Evolutionary conservation across 2,797 vertebrate species (phyloP).

Genomic region (Bucorvus abyssinicus): DNA sequence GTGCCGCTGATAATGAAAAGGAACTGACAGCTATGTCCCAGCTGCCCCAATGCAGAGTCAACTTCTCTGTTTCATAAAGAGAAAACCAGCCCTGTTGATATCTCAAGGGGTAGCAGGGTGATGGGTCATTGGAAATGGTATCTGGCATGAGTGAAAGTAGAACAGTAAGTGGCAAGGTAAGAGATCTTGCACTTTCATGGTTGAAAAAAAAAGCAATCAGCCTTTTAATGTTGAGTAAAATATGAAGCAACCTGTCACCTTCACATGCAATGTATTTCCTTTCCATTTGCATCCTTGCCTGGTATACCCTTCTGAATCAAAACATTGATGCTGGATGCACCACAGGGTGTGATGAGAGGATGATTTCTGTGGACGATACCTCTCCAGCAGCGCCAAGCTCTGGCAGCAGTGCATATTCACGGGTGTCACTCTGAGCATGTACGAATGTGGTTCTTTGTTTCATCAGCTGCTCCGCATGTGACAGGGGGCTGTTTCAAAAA

Average conservation of each 20-base stretch:
- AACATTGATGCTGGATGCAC: neutral
- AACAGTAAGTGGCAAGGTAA: neutral
- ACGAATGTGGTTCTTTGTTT: neutral
- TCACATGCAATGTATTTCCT: neutral
- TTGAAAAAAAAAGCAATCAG: neutral
- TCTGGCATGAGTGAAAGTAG: neutral
- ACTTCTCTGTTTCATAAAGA: neutral
- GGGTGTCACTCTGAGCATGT: neutral
- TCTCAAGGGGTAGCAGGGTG: neutral
- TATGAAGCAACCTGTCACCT: neutral
- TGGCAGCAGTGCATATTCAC: fast-evolving
- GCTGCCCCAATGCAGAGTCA: neutral
- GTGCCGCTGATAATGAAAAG: slow-evolving; percentile 47
- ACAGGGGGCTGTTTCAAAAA: neutral
- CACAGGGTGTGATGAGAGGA: fast-evolving
- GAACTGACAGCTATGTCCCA: slow-evolving; percentile 36
- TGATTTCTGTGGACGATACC: neutral
- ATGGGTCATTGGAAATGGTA: neutral
- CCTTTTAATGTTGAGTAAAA: neutral
- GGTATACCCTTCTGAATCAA: neutral
- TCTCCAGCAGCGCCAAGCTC: neutral
- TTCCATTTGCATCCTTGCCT: neutral
- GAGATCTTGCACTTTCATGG: neutral
- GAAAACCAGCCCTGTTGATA: neutral
- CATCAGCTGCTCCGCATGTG: slow-evolving; percentile 32